Base-by-base conservation (phyloP, 2,113 vertebrate genomes). In the Nestor notabilis region DNA sequence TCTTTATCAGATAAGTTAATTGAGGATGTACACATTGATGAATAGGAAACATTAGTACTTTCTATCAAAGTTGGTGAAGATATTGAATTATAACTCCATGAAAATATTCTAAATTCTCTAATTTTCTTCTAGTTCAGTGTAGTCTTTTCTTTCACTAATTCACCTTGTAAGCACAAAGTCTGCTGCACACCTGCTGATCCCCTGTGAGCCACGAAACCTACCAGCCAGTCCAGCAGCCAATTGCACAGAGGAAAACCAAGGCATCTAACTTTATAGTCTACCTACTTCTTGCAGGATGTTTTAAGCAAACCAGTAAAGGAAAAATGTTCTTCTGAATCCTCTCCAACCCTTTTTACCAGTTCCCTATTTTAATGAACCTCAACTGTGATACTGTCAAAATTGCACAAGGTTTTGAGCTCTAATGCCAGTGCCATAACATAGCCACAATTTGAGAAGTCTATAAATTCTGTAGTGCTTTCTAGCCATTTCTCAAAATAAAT, bases 241-340 rank as follows among this genome's bases (percentile, higher is more conserved):
- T 4, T 33, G 61, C 13, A 11, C 0, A 0, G 19, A 43, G 11
- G 25, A 21, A 58, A 78, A 74, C 58, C 0, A 2, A 87, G 14
- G 2, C 7, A 65, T 15, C 15, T 50, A 25, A 58, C 39, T 84
- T 84, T 44, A 64, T 63, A 75, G 89, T 33, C n/a, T 52, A 12
- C 5, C 12, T 35, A 7, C 7, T 3, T 64, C 56, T 55, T 64
- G 9, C 18, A 69, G 29, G 72, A 83, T 29, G 11, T 27, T 80
- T 80, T 49, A 81, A 87, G 37, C 35, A 44, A 93, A 55, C 11
- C 20, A 23, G 31, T 13, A 66, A 74, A 82, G 23, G 8, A 75
- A 82, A 72, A 75, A 14, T 24, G 0, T 52, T 78, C 21, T 61
- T 84, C 55, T 71, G 50, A 70, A 71, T 43, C 5, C 5, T 63